Percentiles rank a stretch among this genome's conserved stretches.
phyloP scores from a whole-genome alignment of 2,113 vertebrate genomes.

The Corvus hawaiiensis region DNA sequence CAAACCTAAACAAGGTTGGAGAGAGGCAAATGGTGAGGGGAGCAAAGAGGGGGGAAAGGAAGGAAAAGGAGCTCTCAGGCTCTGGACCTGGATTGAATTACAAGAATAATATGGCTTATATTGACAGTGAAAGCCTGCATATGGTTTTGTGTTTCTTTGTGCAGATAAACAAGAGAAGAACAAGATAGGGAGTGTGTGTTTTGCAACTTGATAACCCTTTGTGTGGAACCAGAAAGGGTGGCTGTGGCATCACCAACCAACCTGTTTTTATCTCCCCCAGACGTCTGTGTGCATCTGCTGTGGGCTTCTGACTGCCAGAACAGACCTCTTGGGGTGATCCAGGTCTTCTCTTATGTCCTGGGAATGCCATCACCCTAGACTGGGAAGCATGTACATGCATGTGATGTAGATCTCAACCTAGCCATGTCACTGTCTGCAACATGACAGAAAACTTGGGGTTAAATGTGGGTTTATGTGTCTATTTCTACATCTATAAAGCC shows the following conservation, averaged over 20 bases:
- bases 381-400: background rate
- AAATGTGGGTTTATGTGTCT: background rate
- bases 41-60: background rate
- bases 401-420: background rate
- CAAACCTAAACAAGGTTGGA: conserved; percentile 1
- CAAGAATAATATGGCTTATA: background rate
- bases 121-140: background rate
- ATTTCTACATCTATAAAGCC: background rate
- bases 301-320: background rate
- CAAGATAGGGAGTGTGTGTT: background rate
- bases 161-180: background rate
- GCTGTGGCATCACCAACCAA: background rate
- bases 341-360: fast-evolving
- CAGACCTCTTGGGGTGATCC: background rate
- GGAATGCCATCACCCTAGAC: background rate
- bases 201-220: background rate
- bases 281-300: fast-evolving
- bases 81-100: conserved; percentile 22
- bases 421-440: background rate
- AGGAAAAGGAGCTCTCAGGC: background rate
- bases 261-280: background rate
- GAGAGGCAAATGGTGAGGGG: background rate
- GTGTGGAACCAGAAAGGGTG: background rate
- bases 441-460: background rate
- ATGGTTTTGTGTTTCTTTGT: background rate